phyloP scores from a whole-genome alignment of 2,113 vertebrate species.

The Protomyctophum bolini region DNA sequence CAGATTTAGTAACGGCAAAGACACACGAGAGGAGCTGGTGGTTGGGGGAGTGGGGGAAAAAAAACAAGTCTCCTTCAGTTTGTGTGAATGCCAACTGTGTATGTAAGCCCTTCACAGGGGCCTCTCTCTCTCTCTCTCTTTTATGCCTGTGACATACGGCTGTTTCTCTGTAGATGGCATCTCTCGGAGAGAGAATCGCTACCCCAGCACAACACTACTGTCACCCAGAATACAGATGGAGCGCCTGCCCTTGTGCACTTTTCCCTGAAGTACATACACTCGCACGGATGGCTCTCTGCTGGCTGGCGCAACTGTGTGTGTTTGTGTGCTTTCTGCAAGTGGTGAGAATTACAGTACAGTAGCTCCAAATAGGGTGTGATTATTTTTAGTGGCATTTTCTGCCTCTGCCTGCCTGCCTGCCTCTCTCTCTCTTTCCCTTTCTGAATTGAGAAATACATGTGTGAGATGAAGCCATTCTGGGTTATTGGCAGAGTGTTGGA shows the following conservation, averaged over 20 bases:
- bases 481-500: too few species aligned
- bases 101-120: conserved; percentile 47
- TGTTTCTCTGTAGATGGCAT: conserved; percentile 57
- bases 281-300: too few species aligned
- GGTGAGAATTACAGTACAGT: background rate
- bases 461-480: too few species aligned
- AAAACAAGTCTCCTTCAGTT: conserved; percentile 54
- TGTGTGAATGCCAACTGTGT: conserved; percentile 56
- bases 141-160: conserved; percentile 56
- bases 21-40: conserved; percentile 46
- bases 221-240: conserved; percentile 71
- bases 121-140: conserved; percentile 20
- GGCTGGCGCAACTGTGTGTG: background rate
- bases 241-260: conserved; percentile 68
- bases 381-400: conserved; percentile 53
- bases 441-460: background rate
- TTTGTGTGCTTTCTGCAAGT: conserved; percentile 7
- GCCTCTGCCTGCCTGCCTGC: background rate
- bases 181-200: conserved; percentile 37
- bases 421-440: background rate
- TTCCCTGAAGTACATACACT: conserved; percentile 56
- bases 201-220: conserved; percentile 52
- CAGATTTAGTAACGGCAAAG: conserved; percentile 67
- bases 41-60: conserved; percentile 3
- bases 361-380: conserved; percentile 69